Conservation (phyloP, 1,140 invertebrate genomes). For the Akabosia matsudoensis region DNA sequence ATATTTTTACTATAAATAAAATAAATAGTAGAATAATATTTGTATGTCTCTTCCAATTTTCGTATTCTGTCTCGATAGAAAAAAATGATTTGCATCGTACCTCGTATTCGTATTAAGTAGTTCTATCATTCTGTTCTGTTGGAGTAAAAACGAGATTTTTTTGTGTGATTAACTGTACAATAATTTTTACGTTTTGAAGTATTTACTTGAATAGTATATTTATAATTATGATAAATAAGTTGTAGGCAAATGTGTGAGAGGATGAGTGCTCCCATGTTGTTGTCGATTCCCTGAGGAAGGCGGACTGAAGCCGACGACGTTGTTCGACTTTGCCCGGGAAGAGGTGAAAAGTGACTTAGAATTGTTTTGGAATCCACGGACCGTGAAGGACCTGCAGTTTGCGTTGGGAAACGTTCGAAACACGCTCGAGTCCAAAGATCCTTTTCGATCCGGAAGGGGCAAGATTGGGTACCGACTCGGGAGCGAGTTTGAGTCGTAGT, state of each 20-base stretch:
- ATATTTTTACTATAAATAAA: too few species aligned
- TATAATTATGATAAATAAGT: constrained; percentile 15
- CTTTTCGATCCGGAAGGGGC: constrained; percentile 37
- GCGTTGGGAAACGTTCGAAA: constrained; percentile 33
- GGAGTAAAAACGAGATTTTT: not conserved
- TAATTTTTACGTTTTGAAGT: not conserved
- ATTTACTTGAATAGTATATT: not conserved
- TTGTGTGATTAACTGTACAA: not conserved
- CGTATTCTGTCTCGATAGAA: too few species aligned
- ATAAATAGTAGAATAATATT: too few species aligned
- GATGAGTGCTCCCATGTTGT: constrained; percentile 44
- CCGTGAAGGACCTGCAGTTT: constrained; percentile 33
- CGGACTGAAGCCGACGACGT: constrained; percentile 33
- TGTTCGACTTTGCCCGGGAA: constrained; percentile 18
- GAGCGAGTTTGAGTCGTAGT: constrained; percentile 15
- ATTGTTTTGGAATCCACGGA: constrained; percentile 37
- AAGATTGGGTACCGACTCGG: not conserved
- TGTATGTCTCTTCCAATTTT: too few species aligned
- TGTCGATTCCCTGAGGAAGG: constrained; percentile 30
- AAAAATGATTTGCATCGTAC: too few species aligned
- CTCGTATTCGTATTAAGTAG: too few species aligned
- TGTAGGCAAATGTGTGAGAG: constrained; percentile 39
- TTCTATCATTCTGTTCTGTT: not conserved
- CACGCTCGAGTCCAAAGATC: constrained; percentile 41
- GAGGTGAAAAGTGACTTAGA: constrained; percentile 32